Percentiles rank a stretch among this genome's conserved stretches.
Conservation (phyloP, 2,888 invertebrate genomes). For the Linyphia triangularis region DNA sequence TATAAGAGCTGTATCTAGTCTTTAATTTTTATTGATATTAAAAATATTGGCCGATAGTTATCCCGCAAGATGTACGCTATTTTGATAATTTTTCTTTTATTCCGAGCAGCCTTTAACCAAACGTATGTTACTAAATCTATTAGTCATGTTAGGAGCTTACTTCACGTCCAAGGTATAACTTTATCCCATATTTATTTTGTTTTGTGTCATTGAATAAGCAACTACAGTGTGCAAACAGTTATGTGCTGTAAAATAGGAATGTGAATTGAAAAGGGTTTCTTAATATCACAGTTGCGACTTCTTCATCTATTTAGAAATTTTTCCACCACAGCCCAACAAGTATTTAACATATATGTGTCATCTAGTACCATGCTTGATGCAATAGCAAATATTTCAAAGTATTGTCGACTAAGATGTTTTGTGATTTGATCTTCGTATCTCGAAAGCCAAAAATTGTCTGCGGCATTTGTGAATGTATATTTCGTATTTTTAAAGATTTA, state of each 20-base stretch:
- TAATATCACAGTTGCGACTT: neutral
- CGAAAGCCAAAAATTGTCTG: constrained; percentile 15
- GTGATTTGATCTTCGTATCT: constrained; percentile 4
- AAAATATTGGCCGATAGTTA: neutral
- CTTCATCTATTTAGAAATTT: too few species aligned
- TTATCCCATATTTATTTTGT: constrained; percentile 2
- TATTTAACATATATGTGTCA: neutral
- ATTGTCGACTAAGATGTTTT: neutral
- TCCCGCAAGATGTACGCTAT: too few species aligned
- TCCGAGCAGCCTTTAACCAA: neutral
- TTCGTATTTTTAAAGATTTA: neutral
- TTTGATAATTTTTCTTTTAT: neutral
- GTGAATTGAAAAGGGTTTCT: neutral
- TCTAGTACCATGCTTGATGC: constrained; percentile 16
- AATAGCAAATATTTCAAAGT: constrained; percentile 50
- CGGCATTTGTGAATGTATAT: neutral
- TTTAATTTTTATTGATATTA: neutral
- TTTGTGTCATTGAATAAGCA: neutral
- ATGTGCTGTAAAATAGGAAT: neutral
- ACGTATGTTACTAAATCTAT: constrained; percentile 36
- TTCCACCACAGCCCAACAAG: neutral
- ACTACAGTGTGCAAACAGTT: neutral
- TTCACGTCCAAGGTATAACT: neutral
- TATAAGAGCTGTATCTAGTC: neutral
- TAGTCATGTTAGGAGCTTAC: constrained; percentile 65